Conservation (phyloP, 1,140 invertebrate genomes). For the Trialeurodes vaporariorum region DNA sequence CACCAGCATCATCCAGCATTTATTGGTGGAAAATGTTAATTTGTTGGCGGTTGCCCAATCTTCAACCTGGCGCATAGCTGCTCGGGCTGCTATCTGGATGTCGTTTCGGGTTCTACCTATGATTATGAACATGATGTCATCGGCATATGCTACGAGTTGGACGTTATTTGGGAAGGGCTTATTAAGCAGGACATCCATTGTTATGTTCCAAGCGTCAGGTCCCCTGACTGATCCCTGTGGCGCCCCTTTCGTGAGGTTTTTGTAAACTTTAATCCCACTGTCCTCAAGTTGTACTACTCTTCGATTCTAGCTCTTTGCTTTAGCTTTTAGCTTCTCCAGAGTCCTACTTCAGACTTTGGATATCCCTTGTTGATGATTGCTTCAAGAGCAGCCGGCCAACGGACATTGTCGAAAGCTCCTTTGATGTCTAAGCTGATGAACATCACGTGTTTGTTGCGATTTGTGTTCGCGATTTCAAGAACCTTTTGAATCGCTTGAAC, state of each 20-base stretch:
- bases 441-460: neutral
- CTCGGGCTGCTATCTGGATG: neutral
- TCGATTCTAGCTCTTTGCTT: neutral
- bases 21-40: too few relatives aligned
- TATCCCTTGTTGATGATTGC: neutral
- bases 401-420: neutral
- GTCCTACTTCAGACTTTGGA: neutral
- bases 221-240: neutral
- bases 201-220: neutral
- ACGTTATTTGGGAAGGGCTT: neutral
- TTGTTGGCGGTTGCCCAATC: too few relatives aligned
- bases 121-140: neutral
- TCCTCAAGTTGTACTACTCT: too few relatives aligned
- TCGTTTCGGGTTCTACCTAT: neutral
- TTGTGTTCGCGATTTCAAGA: neutral
- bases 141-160: neutral
- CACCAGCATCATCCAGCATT: too few relatives aligned
- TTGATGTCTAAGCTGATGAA: neutral
- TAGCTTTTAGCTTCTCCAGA: neutral
- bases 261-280: neutral
- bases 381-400: neutral
- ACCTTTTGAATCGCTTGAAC: neutral
- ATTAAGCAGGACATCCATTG: neutral
- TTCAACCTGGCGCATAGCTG: too few relatives aligned
- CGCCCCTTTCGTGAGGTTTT: neutral